Conservation (phyloP, 2,113 vertebrate species). For the Excalfactoria chinensis region DNA sequence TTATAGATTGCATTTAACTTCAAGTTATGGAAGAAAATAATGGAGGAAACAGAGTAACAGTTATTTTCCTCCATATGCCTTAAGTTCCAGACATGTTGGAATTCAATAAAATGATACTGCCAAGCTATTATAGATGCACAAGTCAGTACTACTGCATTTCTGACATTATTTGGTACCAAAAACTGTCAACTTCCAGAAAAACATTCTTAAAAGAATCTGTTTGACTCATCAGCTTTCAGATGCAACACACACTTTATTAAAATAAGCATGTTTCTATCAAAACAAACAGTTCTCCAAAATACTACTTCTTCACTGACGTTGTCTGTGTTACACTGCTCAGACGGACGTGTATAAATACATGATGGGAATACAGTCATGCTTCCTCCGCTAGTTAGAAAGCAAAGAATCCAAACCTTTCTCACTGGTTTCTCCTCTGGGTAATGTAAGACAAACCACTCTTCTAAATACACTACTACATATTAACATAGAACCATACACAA, state of each 20-base stretch:
- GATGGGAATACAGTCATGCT: not conserved
- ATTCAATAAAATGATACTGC: slow-evolving; percentile 44
- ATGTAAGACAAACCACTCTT: not conserved
- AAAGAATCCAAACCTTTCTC: not conserved
- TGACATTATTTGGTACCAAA: not conserved
- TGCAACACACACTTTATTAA: not conserved
- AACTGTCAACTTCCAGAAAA: not conserved
- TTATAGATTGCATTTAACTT: slow-evolving; percentile 36
- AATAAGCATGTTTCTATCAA: not conserved
- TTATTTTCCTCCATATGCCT: slow-evolving; percentile 7
- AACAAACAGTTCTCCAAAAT: not conserved
- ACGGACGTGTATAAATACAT: not conserved
- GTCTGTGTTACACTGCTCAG: not conserved
- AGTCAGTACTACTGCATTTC: slow-evolving; percentile 32
- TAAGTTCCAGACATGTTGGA: slow-evolving; percentile 46
- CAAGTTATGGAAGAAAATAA: slow-evolving; percentile 43
- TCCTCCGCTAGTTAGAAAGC: not conserved
- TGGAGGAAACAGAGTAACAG: slow-evolving; percentile 29
- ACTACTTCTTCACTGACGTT: not conserved
- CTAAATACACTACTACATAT: not conserved
- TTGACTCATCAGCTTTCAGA: not conserved
- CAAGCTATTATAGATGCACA: slow-evolving; percentile 4
- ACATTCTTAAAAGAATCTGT: not conserved
- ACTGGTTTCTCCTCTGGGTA: not conserved
- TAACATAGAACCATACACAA: not conserved